These are phyloP conservation scores for Lepetodrilus schrolli DNA, from an alignment of 2,888 invertebrate genomes.

Conservation along the genomic window DNA sequence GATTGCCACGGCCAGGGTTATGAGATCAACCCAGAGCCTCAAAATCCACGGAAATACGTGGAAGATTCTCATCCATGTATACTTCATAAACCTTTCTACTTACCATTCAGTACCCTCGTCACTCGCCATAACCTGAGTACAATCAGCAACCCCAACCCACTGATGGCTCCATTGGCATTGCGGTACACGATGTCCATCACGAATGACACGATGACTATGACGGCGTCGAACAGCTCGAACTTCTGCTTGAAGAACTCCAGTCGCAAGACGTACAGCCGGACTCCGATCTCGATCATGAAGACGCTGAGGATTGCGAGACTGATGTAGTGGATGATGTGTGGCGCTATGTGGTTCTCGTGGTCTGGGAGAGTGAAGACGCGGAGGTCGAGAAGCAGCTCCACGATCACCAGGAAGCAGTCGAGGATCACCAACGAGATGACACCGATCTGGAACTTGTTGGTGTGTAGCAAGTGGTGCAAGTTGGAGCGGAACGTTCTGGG, in stretches of 20 bases:
- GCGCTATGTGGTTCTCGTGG: constrained; percentile 53
- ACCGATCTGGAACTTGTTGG: constrained; percentile 68
- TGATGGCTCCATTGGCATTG: constrained; percentile 65
- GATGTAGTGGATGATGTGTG: constrained; percentile 72
- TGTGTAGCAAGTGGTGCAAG: constrained; percentile 59
- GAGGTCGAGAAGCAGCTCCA: constrained; percentile 75
- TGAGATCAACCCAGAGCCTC: too few species aligned
- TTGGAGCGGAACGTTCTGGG: constrained; percentile 58
- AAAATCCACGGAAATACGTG: too few species aligned
- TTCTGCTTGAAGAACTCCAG: constrained; percentile 74
- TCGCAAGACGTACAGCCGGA: constrained; percentile 73
- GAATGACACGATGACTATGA: constrained; percentile 75
- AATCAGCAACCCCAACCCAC: constrained; percentile 74
- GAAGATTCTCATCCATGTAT: too few species aligned
- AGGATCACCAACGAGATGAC: constrained; percentile 74
- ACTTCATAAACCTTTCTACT: constrained; percentile 31
- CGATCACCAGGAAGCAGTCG: constrained; percentile 74
- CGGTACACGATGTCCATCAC: constrained; percentile 74
- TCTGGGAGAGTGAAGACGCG: constrained; percentile 64
- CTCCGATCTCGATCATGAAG: constrained; percentile 72
- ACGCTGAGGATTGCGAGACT: constrained; percentile 72
- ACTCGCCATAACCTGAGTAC: constrained; percentile 76
- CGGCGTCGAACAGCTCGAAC: constrained; percentile 76
- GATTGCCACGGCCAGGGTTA: too few species aligned
- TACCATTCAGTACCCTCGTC: constrained; percentile 76